Evolutionary conservation across 2,113 vertebrate genomes (phyloP).

Genomic region (Heterotis niloticus): DNA sequence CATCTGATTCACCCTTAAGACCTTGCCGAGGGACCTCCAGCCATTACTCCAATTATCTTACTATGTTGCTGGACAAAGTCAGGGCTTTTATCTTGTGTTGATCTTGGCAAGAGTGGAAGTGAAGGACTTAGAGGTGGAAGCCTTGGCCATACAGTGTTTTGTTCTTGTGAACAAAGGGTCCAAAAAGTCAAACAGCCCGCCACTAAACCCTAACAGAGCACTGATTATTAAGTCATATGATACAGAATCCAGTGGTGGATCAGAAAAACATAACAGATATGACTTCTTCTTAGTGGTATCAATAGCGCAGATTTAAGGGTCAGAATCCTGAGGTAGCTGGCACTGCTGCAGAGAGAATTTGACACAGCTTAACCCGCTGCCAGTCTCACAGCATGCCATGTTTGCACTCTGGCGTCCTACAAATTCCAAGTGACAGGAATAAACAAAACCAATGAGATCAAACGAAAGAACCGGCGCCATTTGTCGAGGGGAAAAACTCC

Average conservation of each 20-base stretch:
- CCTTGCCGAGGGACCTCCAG: neutral
- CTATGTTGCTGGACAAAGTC: neutral
- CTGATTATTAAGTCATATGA: neutral
- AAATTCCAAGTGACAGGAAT: neutral
- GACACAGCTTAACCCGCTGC: neutral
- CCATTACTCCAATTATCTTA: neutral
- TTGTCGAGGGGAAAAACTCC: neutral
- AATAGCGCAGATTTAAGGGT: neutral
- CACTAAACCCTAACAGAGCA: neutral
- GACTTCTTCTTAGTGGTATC: neutral
- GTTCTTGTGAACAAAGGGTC: neutral
- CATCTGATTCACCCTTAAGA: neutral
- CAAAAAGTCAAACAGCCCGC: neutral
- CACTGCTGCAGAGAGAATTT: neutral
- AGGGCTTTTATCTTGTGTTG: neutral
- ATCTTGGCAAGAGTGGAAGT: neutral
- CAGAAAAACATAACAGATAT: neutral
- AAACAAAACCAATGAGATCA: neutral
- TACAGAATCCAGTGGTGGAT: neutral
- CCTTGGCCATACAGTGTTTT: neutral
- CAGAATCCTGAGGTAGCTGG: neutral
- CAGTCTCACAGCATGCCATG: neutral
- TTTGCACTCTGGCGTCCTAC: neutral
- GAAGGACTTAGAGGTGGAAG: neutral
- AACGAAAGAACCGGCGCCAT: neutral